Evolutionary conservation across 2,888 invertebrate genomes (phyloP).

Genomic region (Lycophotia porphyrea): DNA sequence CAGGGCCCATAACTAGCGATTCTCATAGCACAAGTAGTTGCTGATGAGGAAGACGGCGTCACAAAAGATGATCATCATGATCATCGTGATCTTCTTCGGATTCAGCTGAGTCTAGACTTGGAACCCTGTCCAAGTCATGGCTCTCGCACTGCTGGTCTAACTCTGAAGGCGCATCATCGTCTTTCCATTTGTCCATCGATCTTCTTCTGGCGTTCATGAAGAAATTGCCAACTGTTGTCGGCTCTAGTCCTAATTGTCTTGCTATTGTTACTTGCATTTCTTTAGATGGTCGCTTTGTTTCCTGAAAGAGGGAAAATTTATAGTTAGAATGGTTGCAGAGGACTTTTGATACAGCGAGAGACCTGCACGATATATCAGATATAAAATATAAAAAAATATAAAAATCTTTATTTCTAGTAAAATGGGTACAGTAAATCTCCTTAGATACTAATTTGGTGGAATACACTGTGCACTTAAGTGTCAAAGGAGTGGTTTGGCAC

Average conservation of each 20-base stretch:
- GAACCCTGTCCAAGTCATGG: conserved; percentile 87
- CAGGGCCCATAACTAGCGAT: conserved; percentile 76
- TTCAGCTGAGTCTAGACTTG: conserved; percentile 85
- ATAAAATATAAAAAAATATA: too few species aligned
- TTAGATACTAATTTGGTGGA: too few species aligned
- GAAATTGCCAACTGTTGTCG: conserved; percentile 99
- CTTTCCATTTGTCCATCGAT: conserved; percentile 99
- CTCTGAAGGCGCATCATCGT: conserved; percentile 94
- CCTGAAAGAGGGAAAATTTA: conserved; percentile 90
- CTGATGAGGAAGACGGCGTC: conserved; percentile 85
- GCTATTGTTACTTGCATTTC: conserved; percentile 99
- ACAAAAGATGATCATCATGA: conserved; percentile 89
- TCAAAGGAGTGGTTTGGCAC: too few species aligned
- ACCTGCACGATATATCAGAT: too few species aligned
- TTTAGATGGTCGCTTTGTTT: conserved; percentile 99
- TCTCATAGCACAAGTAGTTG: conserved; percentile 88
- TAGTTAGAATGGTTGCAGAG: neutral
- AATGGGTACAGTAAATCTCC: too few species aligned
- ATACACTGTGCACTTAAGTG: too few species aligned
- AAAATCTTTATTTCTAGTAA: too few species aligned
- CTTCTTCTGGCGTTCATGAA: conserved; percentile 99
- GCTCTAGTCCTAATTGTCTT: conserved; percentile 98
- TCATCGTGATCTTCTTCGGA: conserved; percentile 88
- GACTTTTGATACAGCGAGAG: too few species aligned
- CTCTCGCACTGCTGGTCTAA: conserved; percentile 89